Conservation (phyloP, 2,888 invertebrate genomes). For the Amiota communis region DNA sequence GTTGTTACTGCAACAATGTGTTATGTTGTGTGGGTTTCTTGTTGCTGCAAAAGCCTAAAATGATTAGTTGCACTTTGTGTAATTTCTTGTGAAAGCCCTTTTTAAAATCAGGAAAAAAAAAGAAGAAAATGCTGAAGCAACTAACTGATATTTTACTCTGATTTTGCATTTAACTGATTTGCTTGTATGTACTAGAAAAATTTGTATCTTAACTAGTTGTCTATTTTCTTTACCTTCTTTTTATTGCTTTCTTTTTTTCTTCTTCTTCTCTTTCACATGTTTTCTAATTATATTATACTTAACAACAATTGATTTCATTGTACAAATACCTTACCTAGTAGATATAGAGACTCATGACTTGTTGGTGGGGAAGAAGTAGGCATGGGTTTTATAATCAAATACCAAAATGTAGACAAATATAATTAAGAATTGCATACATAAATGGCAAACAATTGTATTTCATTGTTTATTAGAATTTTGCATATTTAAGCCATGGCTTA, state of each 20-base stretch:
- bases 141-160: not conserved
- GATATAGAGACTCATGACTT: no score
- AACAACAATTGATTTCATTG: slow-evolving; percentile 60
- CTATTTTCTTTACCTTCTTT: slow-evolving; percentile 42
- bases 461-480: not conserved
- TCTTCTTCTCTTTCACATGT: slow-evolving; percentile 27
- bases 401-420: no score
- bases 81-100: slow-evolving; percentile 30
- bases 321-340: slow-evolving; percentile 38
- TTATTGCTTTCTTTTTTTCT: slow-evolving; percentile 25
- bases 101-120: not conserved
- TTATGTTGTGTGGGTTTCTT: slow-evolving; percentile 7
- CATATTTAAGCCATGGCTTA: not conserved
- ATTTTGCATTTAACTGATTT: not conserved
- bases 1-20: not conserved
- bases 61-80: slow-evolving; percentile 27
- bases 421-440: no score
- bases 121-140: not conserved
- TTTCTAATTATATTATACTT: slow-evolving; percentile 63
- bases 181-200: no score
- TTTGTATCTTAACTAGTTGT: not conserved
- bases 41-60: slow-evolving; percentile 1
- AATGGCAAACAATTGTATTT: no score
- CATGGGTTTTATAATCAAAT: no score
- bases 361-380: no score